Evolutionary conservation across 2,113 vertebrate species (phyloP).

Genomic region (Mola mola): DNA sequence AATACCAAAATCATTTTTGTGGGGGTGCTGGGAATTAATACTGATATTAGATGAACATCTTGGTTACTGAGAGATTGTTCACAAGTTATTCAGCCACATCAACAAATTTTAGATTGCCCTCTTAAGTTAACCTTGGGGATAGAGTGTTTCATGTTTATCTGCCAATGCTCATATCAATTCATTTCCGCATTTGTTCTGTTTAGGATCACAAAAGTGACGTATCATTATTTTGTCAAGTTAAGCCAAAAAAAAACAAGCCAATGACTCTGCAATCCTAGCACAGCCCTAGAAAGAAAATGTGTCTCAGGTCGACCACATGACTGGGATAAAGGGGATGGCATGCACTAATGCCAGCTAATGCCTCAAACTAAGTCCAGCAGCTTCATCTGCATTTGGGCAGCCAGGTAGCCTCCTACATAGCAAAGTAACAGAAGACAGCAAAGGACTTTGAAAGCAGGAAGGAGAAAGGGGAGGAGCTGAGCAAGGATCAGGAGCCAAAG

Average conservation of each 20-base stretch:
- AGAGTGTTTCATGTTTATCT: not conserved
- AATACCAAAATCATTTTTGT: too few species aligned
- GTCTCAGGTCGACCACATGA: slow-evolving; percentile 45
- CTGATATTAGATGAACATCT: too few species aligned
- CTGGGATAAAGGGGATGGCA: slow-evolving; percentile 42
- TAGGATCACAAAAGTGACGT: not conserved
- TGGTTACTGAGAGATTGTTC: too few species aligned
- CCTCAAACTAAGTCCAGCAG: slow-evolving; percentile 34
- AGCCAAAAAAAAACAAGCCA: not conserved
- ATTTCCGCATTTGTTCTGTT: not conserved
- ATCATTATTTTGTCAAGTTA: not conserved
- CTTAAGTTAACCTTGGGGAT: not conserved
- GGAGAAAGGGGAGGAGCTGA: slow-evolving; percentile 36
- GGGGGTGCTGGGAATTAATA: too few species aligned
- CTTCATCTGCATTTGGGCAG: slow-evolving; percentile 37
- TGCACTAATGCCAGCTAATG: slow-evolving; percentile 58
- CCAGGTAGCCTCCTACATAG: slow-evolving; percentile 32
- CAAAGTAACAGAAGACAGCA: slow-evolving; percentile 8
- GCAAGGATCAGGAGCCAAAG: slow-evolving; percentile 57
- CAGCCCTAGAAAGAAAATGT: slow-evolving; percentile 7
- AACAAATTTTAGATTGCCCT: too few species aligned
- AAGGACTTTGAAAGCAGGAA: slow-evolving; percentile 33
- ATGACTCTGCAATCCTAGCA: slow-evolving; percentile 15
- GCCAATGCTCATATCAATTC: not conserved
- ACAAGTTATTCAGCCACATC: too few species aligned